Base-by-base conservation (phyloP, 2,888 invertebrate species). In the Liodrosophila aerea region DNA sequence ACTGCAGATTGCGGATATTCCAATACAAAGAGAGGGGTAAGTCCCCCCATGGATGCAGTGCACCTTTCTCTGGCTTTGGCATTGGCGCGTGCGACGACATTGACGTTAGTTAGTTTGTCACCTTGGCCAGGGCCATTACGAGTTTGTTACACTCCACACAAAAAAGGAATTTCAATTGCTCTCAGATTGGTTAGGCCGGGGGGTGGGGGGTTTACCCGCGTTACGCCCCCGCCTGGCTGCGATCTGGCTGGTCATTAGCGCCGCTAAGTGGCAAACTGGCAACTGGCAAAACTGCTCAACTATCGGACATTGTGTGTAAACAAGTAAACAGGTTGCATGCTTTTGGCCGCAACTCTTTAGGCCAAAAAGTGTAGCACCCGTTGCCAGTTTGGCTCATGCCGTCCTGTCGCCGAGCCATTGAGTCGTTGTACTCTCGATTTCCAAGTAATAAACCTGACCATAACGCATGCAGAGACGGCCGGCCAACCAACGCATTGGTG, bases 351-450 rank as follows among this genome's bases (percentile, higher is more conserved):
- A 60, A 77, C 60, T 80, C 76, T 84, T 73, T 80, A 71, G 82
- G 80, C 82, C 78, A 85, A 81, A 85, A 85, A 76, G 47, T 82
- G 74, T 84, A 84, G 82, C 78, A 78, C 56, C 53, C 50, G 53
- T 22, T 37, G 40, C 3, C 47, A 44, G 29, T 39, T 47, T 58
- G 51, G 65, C 33, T 49, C 57, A 45, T 31, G 39, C 60, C 43
- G 60, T 63, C 69, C 73, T 78, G 69, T 22, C 22, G 22, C 22
- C 69, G 70, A 41, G 40, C n/a, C 30, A n/a, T n/a, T 7, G 73
- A 71, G 87, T 87, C 87, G 76, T 71, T 85, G 86, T 76, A 87
- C 87, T 87, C 76, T 82, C 69, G 70, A 70, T 75, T 73, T 74
- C 46, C 73, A 81, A 76, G 62, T 64, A 69, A 73, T 73, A 78